Conservation (phyloP, 2,113 vertebrate genomes). For the Eurystomus gularis region DNA sequence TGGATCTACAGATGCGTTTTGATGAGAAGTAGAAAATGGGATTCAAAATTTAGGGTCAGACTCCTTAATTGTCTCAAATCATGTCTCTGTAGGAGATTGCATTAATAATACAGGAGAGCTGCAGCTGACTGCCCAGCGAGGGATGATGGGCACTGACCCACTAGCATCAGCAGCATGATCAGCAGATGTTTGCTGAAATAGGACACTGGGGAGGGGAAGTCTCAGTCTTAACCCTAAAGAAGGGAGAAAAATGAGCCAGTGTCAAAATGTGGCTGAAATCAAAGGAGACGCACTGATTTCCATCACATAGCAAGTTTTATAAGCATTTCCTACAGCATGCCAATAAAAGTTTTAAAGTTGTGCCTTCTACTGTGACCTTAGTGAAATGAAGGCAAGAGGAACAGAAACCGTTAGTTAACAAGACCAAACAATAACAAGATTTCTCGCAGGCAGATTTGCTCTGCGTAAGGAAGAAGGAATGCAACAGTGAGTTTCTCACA, state of each 20-base stretch:
- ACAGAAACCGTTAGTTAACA: background rate
- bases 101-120: background rate
- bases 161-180: background rate
- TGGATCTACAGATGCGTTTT: background rate
- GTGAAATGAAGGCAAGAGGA: background rate
- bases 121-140: background rate
- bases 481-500: accelerated
- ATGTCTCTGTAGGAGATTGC: background rate
- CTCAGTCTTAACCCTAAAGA: background rate
- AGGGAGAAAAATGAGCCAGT: background rate
- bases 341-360: background rate
- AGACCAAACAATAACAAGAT: background rate
- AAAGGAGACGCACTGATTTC: background rate
- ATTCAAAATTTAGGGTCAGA: background rate
- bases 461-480: background rate
- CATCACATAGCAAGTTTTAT: background rate
- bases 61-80: background rate
- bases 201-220: background rate
- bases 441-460: background rate
- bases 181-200: background rate
- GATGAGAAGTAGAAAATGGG: background rate
- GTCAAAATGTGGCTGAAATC: background rate
- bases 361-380: background rate
- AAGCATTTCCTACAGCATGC: background rate
- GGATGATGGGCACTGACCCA: background rate